These are phyloP conservation scores for Cryptotermes secundus DNA, from an alignment of 1,140 invertebrate genomes.

Conservation along the genomic window DNA sequence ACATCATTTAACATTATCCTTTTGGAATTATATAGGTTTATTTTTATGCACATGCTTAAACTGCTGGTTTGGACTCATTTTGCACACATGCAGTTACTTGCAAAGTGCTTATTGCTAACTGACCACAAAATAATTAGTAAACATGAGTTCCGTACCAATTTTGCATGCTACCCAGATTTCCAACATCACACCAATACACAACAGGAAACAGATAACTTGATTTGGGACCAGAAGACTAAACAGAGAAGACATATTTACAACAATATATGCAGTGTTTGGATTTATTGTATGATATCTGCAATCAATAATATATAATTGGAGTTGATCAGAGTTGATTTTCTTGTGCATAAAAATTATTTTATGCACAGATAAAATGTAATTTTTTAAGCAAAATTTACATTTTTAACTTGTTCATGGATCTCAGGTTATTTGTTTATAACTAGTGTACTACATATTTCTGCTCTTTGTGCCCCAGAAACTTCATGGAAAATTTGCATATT, in stretches of 20 bases:
- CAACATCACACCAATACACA: background rate
- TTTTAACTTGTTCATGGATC: background rate
- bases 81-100: constrained; percentile 5
- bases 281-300: background rate
- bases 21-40: background rate
- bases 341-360: constrained; percentile 13
- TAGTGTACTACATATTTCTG: background rate
- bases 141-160: background rate
- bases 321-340: background rate
- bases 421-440: background rate
- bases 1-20: background rate
- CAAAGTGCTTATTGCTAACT: background rate
- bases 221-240: background rate
- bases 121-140: background rate
- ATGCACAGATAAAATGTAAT: background rate
- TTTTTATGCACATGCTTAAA: background rate
- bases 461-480: background rate
- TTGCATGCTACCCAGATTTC: background rate
- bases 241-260: background rate
- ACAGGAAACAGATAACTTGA: background rate
- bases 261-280: background rate
- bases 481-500: background rate
- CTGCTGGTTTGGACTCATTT: background rate
- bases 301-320: background rate
- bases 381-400: background rate